Base-by-base conservation (phyloP, 2,797 vertebrate genomes). In the Urocyon cinereoargenteus region DNA sequence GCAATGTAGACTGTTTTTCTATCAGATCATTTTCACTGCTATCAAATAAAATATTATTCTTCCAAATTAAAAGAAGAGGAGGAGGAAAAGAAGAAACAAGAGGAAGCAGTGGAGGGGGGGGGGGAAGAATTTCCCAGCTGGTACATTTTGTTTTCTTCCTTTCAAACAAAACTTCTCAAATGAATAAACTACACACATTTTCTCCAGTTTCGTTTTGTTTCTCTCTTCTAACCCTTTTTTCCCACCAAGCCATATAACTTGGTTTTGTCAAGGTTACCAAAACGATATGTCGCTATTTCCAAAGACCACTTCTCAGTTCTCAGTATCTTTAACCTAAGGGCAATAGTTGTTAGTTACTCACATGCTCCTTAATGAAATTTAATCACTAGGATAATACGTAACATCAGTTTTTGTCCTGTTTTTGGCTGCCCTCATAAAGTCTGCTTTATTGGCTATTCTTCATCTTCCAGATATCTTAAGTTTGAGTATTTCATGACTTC, bases 51-150 rank as follows among this genome's bases (percentile, higher is more conserved):
- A 12, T 75, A 18, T 36, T 66, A 45, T 70, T 84, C 24, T 92
- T 92, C 19, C 53, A 64, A n/a, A 62, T 26, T 70, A 31, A 36
- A 94, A 66, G 9, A 51, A 24, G 18, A 49, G 40, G 19, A 53
- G 18, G 7, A 59, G 21, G 18, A 51, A 7, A 21, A 51, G 11
- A 21, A 18, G 16, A 16, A 49, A 6, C 18, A 19, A 6, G 16
- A 51, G 40, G 14, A 28, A 26, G 31, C 11, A 0, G 1, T 6
- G 1, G 21, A 70, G 9, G 8, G 6, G 13, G 14, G 15, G 12
- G 22, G 40, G 5, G 11, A 79, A 75, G n/a, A 36, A 49, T 53
- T 81, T 84, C n/a, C 1, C 3, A n/a, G 1, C 2, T 31, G 14
- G 61, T n/a, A 70, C 22, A 24, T 72, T 94, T 91, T 61, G 14